phyloP scores from a whole-genome alignment of 2,113 vertebrate genomes.

The Malurus melanocephalus region DNA sequence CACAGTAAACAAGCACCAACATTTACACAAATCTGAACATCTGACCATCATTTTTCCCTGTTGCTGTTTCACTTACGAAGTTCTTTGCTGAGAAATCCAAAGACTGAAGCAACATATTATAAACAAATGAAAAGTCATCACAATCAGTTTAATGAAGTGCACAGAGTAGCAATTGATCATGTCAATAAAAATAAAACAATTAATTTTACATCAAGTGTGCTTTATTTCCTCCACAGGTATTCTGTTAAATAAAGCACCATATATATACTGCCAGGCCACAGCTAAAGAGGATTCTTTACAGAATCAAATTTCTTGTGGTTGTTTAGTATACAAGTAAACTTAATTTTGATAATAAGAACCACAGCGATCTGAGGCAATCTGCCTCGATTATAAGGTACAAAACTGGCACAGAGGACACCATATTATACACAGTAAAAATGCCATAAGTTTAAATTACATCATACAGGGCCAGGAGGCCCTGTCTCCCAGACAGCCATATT shows the following conservation, averaged over 20 bases:
- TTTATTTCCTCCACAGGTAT: slow-evolving; percentile 96
- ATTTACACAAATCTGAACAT: not conserved
- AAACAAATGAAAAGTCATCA: slow-evolving; percentile 83
- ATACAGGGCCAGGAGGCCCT: slow-evolving; percentile 79
- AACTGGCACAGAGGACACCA: slow-evolving; percentile 98
- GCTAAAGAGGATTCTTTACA: slow-evolving; percentile 98
- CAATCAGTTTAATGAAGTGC: slow-evolving; percentile 87
- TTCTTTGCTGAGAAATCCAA: slow-evolving; percentile 48
- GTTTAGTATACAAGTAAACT: slow-evolving; percentile 98
- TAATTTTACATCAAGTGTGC: slow-evolving; percentile 97
- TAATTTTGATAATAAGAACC: slow-evolving; percentile 96
- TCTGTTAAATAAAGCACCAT: slow-evolving; percentile 98
- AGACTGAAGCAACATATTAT: slow-evolving; percentile 71
- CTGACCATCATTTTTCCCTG: not conserved
- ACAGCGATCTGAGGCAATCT: slow-evolving; percentile 90
- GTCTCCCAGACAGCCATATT: slow-evolving; percentile 91
- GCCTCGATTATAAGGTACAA: slow-evolving; percentile 96
- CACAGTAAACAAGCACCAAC: not conserved
- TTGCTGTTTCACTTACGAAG: not conserved
- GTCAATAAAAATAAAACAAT: slow-evolving; percentile 97
- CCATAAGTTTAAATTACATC: slow-evolving; percentile 97
- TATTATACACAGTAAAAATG: slow-evolving; percentile 99
- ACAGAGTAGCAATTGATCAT: slow-evolving; percentile 84
- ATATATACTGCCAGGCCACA: slow-evolving; percentile 98
- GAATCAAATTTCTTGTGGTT: slow-evolving; percentile 99